phyloP scores from a whole-genome alignment of 2,113 vertebrate genomes.

The Alexandromys fortis region DNA sequence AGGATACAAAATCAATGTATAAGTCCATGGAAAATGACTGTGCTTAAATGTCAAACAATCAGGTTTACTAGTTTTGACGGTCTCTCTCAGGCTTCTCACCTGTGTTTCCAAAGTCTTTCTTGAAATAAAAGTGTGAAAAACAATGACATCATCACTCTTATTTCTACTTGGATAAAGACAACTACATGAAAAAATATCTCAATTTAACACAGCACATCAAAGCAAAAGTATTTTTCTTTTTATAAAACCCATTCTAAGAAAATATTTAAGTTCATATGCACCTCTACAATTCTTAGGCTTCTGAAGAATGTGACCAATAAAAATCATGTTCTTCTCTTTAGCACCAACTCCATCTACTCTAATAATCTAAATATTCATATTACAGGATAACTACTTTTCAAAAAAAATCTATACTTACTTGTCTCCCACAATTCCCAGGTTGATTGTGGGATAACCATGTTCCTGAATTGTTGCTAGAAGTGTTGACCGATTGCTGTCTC shows the following conservation, averaged over 20 bases:
- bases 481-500: constrained; percentile 98
- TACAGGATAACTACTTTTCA: constrained; percentile 41
- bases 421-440: constrained; percentile 99
- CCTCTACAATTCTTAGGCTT: constrained; percentile 22
- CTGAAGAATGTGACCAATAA: constrained; percentile 18
- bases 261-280: background rate
- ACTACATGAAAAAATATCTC: background rate
- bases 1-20: constrained; percentile 9
- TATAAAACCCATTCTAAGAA: constrained; percentile 20
- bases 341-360: constrained; percentile 14
- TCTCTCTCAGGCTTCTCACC: background rate
- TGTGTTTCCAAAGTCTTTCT: constrained; percentile 37
- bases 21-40: constrained; percentile 29
- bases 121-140: constrained; percentile 51
- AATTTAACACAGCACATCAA: background rate
- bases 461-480: constrained; percentile 98
- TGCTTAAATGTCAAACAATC: constrained; percentile 44
- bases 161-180: constrained; percentile 35
- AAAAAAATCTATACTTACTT: constrained; percentile 91
- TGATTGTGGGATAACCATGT: constrained; percentile 99
- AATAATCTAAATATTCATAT: constrained; percentile 47
- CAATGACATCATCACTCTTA: constrained; percentile 24
- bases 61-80: constrained; percentile 43
- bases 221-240: constrained; percentile 52
- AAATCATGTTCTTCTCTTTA: constrained; percentile 5